A percentile compares a stretch with the other conserved stretches of the same genome.
These are phyloP conservation scores for Pseudochirops cupreus DNA, from an alignment of 2,797 vertebrate species.

Conservation along the genomic window DNA sequence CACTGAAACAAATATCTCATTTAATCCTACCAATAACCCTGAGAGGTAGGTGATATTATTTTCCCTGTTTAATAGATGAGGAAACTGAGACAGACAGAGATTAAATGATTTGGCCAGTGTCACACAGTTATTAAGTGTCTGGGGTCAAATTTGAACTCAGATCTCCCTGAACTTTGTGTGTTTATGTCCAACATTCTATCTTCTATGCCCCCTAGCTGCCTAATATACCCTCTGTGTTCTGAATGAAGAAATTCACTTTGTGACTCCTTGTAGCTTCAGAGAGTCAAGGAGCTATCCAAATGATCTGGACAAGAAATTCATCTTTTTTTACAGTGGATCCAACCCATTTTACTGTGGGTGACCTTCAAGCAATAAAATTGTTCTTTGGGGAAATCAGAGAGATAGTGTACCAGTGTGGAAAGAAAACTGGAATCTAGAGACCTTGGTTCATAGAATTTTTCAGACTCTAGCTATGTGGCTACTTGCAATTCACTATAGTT, in stretches of 20 bases:
- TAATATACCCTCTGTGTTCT: not conserved
- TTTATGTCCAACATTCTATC: too few species aligned
- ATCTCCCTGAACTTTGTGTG: not conserved
- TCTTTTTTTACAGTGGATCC: not conserved
- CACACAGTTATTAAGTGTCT: not conserved
- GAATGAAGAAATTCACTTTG: not conserved
- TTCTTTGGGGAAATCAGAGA: not conserved
- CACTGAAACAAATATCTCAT: rapidly evolving
- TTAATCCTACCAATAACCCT: rapidly evolving
- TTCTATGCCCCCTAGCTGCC: not conserved
- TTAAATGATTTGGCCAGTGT: not conserved
- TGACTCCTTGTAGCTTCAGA: not conserved
- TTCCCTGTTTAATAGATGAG: rapidly evolving
- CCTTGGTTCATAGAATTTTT: not conserved
- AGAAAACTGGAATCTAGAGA: not conserved
- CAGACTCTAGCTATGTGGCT: not conserved
- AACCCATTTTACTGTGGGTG: not conserved
- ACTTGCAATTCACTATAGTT: not conserved
- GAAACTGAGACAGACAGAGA: rapidly evolving
- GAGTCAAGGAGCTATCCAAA: not conserved
- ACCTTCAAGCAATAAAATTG: not conserved
- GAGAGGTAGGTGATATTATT: rapidly evolving
- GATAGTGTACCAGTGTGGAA: not conserved
- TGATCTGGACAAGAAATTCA: not conserved
- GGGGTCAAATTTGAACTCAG: not conserved